These are phyloP conservation scores for Dysidea cf. avara DNA, from an alignment of 37 sponge, comb jelly and placozoan species.

Conservation along the genomic window DNA sequence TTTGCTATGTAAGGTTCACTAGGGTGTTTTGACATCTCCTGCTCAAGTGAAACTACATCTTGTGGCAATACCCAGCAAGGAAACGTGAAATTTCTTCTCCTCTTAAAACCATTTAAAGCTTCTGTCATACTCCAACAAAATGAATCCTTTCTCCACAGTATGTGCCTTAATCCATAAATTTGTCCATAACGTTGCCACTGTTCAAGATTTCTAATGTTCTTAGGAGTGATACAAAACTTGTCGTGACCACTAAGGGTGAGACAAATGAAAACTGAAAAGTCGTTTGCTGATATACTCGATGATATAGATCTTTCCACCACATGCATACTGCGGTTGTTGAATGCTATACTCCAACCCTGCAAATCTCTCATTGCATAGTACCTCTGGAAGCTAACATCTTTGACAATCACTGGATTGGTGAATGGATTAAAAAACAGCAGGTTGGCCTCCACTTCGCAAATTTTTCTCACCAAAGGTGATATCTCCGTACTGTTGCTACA, in stretches of 20 bases:
- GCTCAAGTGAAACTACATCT: constrained; percentile 46
- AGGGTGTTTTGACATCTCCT: constrained; percentile 20
- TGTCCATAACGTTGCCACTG: constrained; percentile 70
- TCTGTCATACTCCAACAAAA: constrained; percentile 73
- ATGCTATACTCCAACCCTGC: constrained; percentile 76
- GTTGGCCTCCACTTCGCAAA: constrained; percentile 38
- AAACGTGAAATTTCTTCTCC: constrained; percentile 63
- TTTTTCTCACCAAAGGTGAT: neutral
- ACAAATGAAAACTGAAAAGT: constrained; percentile 72
- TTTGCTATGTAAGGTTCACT: constrained; percentile 68
- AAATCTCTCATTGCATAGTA: constrained; percentile 86
- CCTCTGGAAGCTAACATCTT: constrained; percentile 60
- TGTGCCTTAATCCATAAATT: constrained; percentile 63
- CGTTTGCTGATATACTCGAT: constrained; percentile 21
- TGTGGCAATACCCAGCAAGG: constrained; percentile 87
- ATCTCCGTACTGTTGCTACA: too few species aligned
- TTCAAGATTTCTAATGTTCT: constrained; percentile 22
- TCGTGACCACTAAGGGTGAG: constrained; percentile 72
- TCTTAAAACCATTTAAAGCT: constrained; percentile 46
- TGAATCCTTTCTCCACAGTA: constrained; percentile 85
- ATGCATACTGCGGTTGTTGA: constrained; percentile 60
- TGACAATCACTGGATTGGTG: constrained; percentile 54
- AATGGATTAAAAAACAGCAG: constrained; percentile 42
- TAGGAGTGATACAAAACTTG: constrained; percentile 52
- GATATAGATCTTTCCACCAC: constrained; percentile 42